These are phyloP conservation scores for Trypoxylon attenuatum DNA, from an alignment of 2,888 invertebrate species.

Conservation along the genomic window DNA sequence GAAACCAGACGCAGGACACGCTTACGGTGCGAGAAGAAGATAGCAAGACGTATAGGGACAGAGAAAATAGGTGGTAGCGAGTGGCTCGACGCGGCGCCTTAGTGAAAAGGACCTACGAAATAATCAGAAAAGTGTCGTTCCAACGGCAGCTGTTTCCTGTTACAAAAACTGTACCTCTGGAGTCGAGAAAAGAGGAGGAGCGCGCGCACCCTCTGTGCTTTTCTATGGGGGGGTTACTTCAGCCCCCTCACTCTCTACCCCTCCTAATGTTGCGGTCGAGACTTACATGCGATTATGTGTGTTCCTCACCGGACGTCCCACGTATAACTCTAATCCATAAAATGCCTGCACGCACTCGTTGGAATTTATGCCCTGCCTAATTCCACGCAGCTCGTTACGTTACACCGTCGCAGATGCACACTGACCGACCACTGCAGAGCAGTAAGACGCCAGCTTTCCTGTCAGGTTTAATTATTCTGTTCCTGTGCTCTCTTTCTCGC, in stretches of 20 bases:
- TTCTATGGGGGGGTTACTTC: too few species aligned
- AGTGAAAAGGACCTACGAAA: constrained; percentile 36
- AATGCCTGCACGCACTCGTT: constrained; percentile 29
- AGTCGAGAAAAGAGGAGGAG: constrained; percentile 12
- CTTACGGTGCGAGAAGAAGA: neutral
- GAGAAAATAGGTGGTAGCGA: constrained; percentile 8
- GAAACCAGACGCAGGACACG: constrained; percentile 29
- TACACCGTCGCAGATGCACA: constrained; percentile 2
- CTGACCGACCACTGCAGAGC: neutral
- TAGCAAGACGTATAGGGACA: neutral
- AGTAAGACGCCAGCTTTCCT: neutral
- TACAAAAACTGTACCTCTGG: constrained; percentile 40
- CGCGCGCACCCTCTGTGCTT: constrained; percentile 27
- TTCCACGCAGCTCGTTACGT: constrained; percentile 39
- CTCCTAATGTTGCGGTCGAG: constrained; percentile 33
- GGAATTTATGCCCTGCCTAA: constrained; percentile 51
- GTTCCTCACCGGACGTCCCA: constrained; percentile 16
- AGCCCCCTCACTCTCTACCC: too few species aligned
- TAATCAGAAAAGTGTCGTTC: constrained; percentile 56
- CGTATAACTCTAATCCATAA: constrained; percentile 42
- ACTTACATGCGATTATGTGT: constrained; percentile 43
- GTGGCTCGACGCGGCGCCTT: neutral
- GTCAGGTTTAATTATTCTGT: neutral
- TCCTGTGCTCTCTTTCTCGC: too few species aligned
- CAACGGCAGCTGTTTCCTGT: constrained; percentile 67